Conservation (phyloP, 2,797 vertebrate genomes). For the Sciurus vulgaris region DNA sequence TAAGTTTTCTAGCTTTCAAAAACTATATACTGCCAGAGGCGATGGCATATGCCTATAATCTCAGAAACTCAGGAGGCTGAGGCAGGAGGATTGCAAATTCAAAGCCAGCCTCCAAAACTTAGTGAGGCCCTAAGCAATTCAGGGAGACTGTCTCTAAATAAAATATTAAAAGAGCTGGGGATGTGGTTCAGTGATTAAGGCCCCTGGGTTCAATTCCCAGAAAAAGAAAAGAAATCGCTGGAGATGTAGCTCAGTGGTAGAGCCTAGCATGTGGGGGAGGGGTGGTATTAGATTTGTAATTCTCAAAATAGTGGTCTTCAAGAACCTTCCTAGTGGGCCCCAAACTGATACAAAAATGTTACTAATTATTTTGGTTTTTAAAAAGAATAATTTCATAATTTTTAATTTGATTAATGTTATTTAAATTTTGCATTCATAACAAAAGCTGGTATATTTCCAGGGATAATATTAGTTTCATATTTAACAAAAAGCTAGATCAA, state of each 20-base stretch:
- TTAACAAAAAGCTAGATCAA: background rate
- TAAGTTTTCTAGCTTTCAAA: slow-evolving; percentile 40
- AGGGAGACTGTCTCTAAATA: no score
- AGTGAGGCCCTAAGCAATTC: no score
- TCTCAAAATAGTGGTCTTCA: background rate
- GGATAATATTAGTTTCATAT: background rate
- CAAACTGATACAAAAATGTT: slow-evolving; percentile 1
- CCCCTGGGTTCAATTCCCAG: no score
- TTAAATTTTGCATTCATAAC: background rate
- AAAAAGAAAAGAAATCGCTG: no score
- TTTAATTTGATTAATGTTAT: background rate
- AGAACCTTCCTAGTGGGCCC: background rate
- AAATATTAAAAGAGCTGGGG: no score
- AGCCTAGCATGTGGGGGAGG: no score
- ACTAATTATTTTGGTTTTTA: slow-evolving; percentile 16
- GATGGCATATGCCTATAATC: no score
- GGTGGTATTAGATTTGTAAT: background rate
- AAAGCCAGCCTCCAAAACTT: no score
- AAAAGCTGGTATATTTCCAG: background rate
- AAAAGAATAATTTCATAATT: background rate
- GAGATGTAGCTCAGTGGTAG: no score
- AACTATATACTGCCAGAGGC: background rate
- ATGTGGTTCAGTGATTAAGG: no score
- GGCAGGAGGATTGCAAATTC: no score
- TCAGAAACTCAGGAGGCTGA: no score